A percentile compares a stretch with the other conserved stretches of the same genome.
Evolutionary conservation across 2,113 vertebrate genomes (phyloP).

Genomic region (Xyrauchen texanus): DNA sequence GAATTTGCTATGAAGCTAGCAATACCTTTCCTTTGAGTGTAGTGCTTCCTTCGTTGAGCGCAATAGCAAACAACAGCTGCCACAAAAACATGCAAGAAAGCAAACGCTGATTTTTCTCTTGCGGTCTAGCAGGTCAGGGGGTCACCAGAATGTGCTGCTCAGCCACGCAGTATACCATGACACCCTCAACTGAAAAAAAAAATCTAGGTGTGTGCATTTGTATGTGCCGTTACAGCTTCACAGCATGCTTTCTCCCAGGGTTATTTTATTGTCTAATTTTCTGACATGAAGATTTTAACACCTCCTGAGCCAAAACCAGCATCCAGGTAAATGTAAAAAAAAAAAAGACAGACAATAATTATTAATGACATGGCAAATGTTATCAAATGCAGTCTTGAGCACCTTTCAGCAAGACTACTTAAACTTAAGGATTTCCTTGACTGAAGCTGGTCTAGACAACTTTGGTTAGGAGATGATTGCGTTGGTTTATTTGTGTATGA

Average conservation of each 20-base stretch:
- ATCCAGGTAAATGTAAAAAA: not conserved
- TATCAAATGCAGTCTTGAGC: too few species aligned
- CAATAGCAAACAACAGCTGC: slow-evolving; percentile 50
- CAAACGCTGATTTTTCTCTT: slow-evolving; percentile 7
- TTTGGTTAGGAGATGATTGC: not conserved
- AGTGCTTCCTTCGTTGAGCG: slow-evolving; percentile 24
- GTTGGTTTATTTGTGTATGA: slow-evolving; percentile 15
- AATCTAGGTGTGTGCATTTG: not conserved
- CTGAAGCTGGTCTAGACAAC: not conserved
- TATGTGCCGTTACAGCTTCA: not conserved
- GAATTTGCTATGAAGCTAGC: slow-evolving; percentile 38
- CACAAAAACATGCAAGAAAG: slow-evolving; percentile 22
- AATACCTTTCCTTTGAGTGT: not conserved
- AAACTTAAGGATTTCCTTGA: not conserved
- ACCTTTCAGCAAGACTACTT: not conserved
- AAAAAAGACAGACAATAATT: not conserved
- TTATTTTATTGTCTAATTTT: not conserved
- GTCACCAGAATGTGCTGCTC: slow-evolving; percentile 12
- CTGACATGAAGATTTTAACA: not conserved
- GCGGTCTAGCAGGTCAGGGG: slow-evolving; percentile 15
- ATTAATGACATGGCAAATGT: too few species aligned
- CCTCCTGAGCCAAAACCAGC: not conserved
- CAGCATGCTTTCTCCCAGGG: not conserved
- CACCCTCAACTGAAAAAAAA: not conserved
- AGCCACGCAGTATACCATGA: not conserved